These are phyloP conservation scores for Laspeyria flexula DNA, from an alignment of 2,888 invertebrate genomes.

Conservation along the genomic window DNA sequence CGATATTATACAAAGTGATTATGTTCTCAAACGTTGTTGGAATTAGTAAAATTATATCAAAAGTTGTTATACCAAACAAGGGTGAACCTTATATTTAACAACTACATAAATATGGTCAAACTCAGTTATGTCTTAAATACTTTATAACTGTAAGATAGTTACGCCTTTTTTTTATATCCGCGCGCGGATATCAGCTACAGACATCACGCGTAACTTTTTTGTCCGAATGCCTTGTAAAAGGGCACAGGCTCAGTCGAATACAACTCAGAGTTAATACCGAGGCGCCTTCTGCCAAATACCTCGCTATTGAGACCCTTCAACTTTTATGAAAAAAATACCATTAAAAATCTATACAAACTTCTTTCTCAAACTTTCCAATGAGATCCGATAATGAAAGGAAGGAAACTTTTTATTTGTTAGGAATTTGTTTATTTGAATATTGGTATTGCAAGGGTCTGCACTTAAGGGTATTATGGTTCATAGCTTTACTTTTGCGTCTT, in stretches of 20 bases:
- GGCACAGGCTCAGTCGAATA: constrained; percentile 28
- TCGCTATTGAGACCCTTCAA: constrained; percentile 24
- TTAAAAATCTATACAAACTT: constrained; percentile 34
- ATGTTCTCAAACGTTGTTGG: no score
- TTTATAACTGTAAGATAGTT: no score
- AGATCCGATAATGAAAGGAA: constrained; percentile 32
- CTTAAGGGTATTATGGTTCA: constrained; percentile 9
- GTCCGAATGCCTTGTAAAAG: constrained; percentile 11
- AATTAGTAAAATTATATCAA: no score
- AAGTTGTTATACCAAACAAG: no score
- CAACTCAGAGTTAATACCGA: constrained; percentile 24
- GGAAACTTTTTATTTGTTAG: constrained; percentile 31
- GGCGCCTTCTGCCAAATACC: constrained; percentile 7
- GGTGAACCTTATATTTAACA: no score
- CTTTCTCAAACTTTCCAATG: constrained; percentile 17
- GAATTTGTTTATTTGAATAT: constrained; percentile 23
- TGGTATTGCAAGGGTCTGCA: constrained; percentile 9
- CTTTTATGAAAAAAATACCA: constrained; percentile 30
- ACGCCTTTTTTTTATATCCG: no score
- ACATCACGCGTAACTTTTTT: background rate
- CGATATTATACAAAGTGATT: no score
- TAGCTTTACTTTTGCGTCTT: constrained; percentile 8
- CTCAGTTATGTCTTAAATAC: no score
- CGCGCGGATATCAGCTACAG: constrained; percentile 3
- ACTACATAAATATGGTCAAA: no score